Evolutionary conservation across 2,113 vertebrate genomes (phyloP).

Genomic region (Macrotis lagotis): DNA sequence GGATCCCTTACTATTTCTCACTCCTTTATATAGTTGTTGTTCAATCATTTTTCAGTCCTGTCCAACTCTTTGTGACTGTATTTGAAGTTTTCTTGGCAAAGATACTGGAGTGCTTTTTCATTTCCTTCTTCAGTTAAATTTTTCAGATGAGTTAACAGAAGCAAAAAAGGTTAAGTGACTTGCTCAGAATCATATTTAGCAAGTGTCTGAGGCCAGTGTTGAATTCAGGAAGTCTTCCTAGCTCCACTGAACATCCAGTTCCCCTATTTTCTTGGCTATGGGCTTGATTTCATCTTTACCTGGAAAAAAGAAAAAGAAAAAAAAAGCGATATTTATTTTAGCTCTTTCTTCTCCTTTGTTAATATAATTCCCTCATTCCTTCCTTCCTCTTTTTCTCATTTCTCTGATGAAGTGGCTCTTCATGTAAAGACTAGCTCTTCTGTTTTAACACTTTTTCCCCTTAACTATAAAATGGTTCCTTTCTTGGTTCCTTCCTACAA

Average conservation of each 20-base stretch:
- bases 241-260: background rate
- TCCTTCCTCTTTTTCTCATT: background rate
- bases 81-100: too few species aligned
- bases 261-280: background rate
- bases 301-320: background rate
- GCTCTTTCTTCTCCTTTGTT: background rate
- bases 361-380: background rate
- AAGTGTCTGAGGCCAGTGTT: too few species aligned
- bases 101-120: too few species aligned
- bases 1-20: background rate
- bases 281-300: background rate
- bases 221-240: too few species aligned
- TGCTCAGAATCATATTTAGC: too few species aligned
- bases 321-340: background rate
- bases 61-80: too few species aligned
- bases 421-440: background rate
- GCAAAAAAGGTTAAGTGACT: too few species aligned
- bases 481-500: background rate
- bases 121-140: too few species aligned
- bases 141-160: too few species aligned
- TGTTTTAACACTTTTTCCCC: background rate
- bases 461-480: background rate
- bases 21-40: background rate
- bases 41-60: too few species aligned
- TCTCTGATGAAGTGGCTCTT: background rate